Evolutionary conservation across 2,113 vertebrate genomes (phyloP).

Genomic region (Syngnathus scovelli): DNA sequence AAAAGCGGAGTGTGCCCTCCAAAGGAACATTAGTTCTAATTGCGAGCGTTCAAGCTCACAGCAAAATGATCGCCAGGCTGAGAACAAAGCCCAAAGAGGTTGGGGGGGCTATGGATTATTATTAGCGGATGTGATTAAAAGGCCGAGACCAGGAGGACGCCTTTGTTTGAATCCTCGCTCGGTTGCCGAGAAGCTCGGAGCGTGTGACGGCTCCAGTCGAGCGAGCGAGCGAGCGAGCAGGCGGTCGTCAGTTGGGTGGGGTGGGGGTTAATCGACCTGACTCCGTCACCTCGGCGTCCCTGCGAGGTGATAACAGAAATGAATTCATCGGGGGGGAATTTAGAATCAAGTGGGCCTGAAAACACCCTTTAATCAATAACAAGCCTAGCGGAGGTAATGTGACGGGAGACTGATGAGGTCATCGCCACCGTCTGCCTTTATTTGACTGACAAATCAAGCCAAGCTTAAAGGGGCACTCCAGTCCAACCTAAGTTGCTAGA

Average conservation of each 20-base stretch:
- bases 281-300: slow-evolving; percentile 42
- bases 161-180: slow-evolving; percentile 27
- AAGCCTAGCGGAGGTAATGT: slow-evolving; percentile 33
- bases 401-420: slow-evolving; percentile 17
- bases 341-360: slow-evolving; percentile 34
- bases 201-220: slow-evolving; percentile 44
- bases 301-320: slow-evolving; percentile 55
- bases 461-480: slow-evolving; percentile 21
- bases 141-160: background rate
- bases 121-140: slow-evolving; percentile 53
- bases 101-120: slow-evolving; percentile 36
- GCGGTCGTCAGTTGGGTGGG: slow-evolving; percentile 2
- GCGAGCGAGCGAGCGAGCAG: slow-evolving; percentile 7
- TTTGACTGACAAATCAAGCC: slow-evolving; percentile 40
- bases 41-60: slow-evolving; percentile 49
- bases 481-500: too few species aligned
- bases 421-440: background rate
- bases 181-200: slow-evolving; percentile 7
- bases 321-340: slow-evolving; percentile 25
- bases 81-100: slow-evolving; percentile 37
- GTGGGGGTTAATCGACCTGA: slow-evolving; percentile 30
- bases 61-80: slow-evolving; percentile 25
- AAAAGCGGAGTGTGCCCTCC: slow-evolving; percentile 36
- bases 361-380: slow-evolving; percentile 65
- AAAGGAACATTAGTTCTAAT: slow-evolving; percentile 42